Conservation (phyloP, 2,888 invertebrate genomes). For the Tetragonisca angustula region DNA sequence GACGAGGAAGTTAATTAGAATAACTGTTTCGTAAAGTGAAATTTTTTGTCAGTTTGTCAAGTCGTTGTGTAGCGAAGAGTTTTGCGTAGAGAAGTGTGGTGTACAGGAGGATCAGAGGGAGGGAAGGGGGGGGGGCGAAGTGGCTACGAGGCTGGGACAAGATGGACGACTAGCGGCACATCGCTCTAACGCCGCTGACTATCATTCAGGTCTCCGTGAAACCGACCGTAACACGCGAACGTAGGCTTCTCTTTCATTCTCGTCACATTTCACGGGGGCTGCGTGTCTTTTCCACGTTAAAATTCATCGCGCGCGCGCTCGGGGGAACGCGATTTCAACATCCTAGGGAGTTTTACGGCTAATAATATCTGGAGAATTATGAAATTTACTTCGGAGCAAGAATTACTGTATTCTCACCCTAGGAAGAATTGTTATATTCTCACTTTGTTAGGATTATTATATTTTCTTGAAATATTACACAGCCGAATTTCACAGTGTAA, state of each 20-base stretch:
- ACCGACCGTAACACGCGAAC: conserved; percentile 16
- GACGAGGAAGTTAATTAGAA: neutral
- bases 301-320: conserved; percentile 23
- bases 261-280: conserved; percentile 39
- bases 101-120: conserved; percentile 7
- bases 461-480: neutral
- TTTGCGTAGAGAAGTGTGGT: neutral
- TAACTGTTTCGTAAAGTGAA: neutral
- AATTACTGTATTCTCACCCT: neutral
- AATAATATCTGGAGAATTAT: conserved; percentile 13
- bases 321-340: conserved; percentile 23
- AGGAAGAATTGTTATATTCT: neutral
- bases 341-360: conserved; percentile 2
- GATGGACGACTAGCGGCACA: conserved; percentile 63
- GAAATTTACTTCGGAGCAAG: neutral
- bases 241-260: conserved; percentile 47
- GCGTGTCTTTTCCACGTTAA: conserved; percentile 33
- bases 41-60: neutral
- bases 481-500: neutral
- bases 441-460: neutral
- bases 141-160: conserved; percentile 48
- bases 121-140: conserved; percentile 9
- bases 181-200: conserved; percentile 47
- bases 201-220: conserved; percentile 49
- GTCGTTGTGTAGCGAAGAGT: neutral